phyloP scores from a whole-genome alignment of 2,797 vertebrate species.

The Acanthurus leucopareius region DNA sequence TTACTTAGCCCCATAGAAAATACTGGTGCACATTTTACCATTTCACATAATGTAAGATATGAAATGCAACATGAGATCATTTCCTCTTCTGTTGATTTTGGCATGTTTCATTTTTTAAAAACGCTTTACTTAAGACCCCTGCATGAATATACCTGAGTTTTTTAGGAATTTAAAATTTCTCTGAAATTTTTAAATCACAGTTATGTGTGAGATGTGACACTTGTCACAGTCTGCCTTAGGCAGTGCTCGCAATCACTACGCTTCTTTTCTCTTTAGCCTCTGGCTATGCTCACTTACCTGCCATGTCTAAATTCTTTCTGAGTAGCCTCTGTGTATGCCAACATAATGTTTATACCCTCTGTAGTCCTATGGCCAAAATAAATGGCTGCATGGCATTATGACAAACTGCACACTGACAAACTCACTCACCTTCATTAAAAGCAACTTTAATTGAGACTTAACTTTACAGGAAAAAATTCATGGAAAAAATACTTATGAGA shows the following conservation, averaged over 20 bases:
- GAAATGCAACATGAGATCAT: neutral
- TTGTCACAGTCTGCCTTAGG: neutral
- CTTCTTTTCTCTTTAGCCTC: too few species aligned
- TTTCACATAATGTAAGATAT: neutral
- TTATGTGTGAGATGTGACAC: neutral
- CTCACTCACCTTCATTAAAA: neutral
- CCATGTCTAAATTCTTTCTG: too few species aligned
- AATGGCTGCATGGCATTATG: neutral
- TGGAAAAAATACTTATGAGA: too few species aligned
- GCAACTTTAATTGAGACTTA: neutral
- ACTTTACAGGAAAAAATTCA: too few species aligned
- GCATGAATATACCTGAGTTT: neutral
- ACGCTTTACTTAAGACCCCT: neutral
- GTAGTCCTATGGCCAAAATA: too few species aligned
- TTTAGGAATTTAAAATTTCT: too few species aligned
- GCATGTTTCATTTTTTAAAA: too few species aligned
- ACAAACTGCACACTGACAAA: too few species aligned
- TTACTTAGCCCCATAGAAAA: neutral
- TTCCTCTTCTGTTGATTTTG: neutral
- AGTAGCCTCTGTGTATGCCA: neutral
- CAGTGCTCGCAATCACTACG: neutral
- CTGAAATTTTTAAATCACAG: neutral
- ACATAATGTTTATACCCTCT: too few species aligned
- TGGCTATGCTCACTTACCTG: too few species aligned
- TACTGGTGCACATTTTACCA: neutral